Percentiles rank a stretch among this genome's conserved stretches.
Conservation (phyloP, 2,888 invertebrate genomes). For the Thecophora atra region DNA sequence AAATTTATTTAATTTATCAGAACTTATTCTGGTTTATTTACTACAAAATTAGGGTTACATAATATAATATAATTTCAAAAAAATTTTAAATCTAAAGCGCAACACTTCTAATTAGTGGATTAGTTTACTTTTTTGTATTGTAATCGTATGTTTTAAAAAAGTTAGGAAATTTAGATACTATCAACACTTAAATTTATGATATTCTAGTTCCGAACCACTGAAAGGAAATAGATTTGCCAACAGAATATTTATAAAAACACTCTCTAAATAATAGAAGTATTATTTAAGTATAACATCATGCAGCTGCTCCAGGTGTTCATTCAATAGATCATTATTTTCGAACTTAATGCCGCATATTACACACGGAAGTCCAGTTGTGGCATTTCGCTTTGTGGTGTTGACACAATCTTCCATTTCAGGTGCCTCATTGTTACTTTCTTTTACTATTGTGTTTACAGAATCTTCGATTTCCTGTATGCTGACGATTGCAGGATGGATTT, state of each 20-base stretch:
- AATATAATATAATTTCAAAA: too few relatives aligned
- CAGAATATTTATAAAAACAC: too few relatives aligned
- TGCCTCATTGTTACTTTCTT: constrained; percentile 10
- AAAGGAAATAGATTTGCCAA: too few relatives aligned
- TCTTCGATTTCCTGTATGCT: constrained; percentile 53
- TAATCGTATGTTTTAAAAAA: too few relatives aligned
- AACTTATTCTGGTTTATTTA: constrained; percentile 49
- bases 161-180: too few relatives aligned
- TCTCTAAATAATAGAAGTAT: constrained; percentile 16
- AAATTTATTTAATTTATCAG: constrained; percentile 47
- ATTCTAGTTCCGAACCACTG: too few relatives aligned
- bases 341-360: constrained; percentile 56
- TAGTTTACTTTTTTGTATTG: too few relatives aligned
- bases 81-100: too few relatives aligned
- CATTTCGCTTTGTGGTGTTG: constrained; percentile 36
- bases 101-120: too few relatives aligned
- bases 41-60: too few relatives aligned
- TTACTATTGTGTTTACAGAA: constrained; percentile 47
- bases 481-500: constrained; percentile 45
- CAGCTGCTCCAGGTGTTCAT: constrained; percentile 55
- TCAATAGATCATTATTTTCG: constrained; percentile 53
- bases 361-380: constrained; percentile 43
- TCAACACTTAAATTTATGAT: too few relatives aligned
- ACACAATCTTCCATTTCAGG: constrained; percentile 50
- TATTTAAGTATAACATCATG: constrained; percentile 58